These are phyloP conservation scores for Tragelaphus strepsiceros DNA, from an alignment of 2,113 vertebrate genomes.

Conservation along the genomic window DNA sequence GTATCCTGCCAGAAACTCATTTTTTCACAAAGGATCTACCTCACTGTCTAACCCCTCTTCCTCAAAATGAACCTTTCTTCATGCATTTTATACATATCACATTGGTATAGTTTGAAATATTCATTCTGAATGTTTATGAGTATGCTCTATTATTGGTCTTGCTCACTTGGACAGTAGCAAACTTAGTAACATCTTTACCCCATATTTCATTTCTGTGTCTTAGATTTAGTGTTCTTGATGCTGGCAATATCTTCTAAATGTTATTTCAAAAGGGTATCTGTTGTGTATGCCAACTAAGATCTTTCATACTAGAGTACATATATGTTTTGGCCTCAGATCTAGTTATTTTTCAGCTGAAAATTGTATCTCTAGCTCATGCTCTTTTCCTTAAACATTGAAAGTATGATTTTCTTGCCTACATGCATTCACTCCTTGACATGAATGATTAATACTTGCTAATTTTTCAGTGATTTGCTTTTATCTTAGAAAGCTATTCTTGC, in stretches of 20 bases:
- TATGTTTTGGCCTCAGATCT: not conserved
- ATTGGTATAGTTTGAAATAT: not conserved
- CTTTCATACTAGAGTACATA: not conserved
- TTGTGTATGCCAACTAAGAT: not conserved
- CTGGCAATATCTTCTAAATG: not conserved
- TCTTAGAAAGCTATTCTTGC: not conserved
- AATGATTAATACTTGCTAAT: not conserved
- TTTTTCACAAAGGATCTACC: not conserved
- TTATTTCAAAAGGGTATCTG: not conserved
- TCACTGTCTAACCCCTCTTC: not conserved
- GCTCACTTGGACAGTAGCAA: not conserved
- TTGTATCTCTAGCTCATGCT: not conserved
- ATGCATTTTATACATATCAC: rapidly evolving
- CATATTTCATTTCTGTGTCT: not conserved
- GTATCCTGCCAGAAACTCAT: not conserved
- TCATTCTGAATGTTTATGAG: not conserved
- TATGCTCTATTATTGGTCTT: not conserved
- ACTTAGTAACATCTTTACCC: not conserved
- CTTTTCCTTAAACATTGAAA: not conserved
- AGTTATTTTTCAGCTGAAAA: not conserved
- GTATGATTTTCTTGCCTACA: not conserved
- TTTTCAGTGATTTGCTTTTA: not conserved
- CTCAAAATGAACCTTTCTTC: not conserved
- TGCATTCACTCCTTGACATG: not conserved
- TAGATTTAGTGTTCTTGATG: not conserved